Evolutionary conservation across 2,888 invertebrate species (phyloP).

Genomic region (Drosophila helvetica): DNA sequence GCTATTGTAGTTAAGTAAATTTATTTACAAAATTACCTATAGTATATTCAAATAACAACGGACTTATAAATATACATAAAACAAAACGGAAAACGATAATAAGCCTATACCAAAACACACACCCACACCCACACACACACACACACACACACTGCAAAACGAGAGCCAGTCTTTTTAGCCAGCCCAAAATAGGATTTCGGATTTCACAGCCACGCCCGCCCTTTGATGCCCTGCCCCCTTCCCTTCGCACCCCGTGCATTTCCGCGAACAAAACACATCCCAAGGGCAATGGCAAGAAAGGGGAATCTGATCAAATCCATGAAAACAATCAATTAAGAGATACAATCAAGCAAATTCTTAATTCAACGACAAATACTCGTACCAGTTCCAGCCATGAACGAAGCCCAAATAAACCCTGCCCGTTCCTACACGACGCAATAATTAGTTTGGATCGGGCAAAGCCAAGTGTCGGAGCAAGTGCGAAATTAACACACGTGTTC

Average conservation of each 20-base stretch:
- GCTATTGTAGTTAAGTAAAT: constrained; percentile 84
- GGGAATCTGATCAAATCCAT: constrained; percentile 45
- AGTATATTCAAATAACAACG: constrained; percentile 73
- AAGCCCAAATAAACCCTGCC: constrained; percentile 20
- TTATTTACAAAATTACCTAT: constrained; percentile 62
- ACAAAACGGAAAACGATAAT: constrained; percentile 39
- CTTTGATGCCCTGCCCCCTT: constrained; percentile 8
- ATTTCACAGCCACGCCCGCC: background rate
- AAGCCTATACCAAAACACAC: constrained; percentile 53
- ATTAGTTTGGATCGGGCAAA: too few relatives aligned
- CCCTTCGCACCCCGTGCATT: too few relatives aligned
- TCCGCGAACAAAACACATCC: too few relatives aligned
- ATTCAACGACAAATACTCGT: constrained; percentile 25
- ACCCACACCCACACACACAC: constrained; percentile 4
- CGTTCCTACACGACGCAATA: constrained; percentile 21
- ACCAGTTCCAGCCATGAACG: constrained; percentile 40
- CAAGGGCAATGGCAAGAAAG: too few relatives aligned
- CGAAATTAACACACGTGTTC: background rate
- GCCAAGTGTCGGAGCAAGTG: too few relatives aligned
- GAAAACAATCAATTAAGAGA: constrained; percentile 73
- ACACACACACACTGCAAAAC: constrained; percentile 3
- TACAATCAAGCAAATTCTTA: constrained; percentile 74
- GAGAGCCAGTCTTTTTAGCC: background rate
- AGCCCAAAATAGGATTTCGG: background rate
- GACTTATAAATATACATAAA: constrained; percentile 72